Base-by-base conservation (phyloP, 2,888 invertebrate genomes). In the Arrhopalites spinosus region DNA sequence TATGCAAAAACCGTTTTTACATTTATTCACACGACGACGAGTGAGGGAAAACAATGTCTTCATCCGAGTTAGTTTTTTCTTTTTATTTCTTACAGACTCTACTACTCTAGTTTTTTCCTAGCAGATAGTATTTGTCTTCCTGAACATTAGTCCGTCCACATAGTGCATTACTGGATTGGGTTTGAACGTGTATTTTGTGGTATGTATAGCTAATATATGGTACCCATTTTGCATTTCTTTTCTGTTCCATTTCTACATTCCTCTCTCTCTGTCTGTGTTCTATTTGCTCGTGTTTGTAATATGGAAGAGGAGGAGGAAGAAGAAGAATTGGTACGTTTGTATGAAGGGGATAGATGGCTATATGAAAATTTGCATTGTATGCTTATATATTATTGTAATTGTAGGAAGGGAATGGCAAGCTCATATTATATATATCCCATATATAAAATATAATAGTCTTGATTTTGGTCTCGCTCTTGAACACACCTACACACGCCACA, bases 1-100 rank as follows among this genome's bases (percentile, higher is more conserved):
- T 81, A 82, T 82, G 81, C 82, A 82, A 79, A 82, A 81, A 36
- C 77, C 78, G 79, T 79, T 82, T 82, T 76, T 81, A 73, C 76
- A 78, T 77, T 77, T 75, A 73, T 73, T 72, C 61, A 50, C 45
- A 45, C 45, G 73, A 43, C 43, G 30, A 71, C 56, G 59, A 50
- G 30, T 2, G 45, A 50, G 69, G 29, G 47, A 47, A n/a, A 47
- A 67, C 47, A 69, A 69, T n/a, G 50, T 69, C 69, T 69, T 69
- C 50, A 69, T 69, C 69, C 69, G 25, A 27, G 50, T 50, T 27
- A 69, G 29, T 27, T 27, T 27, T 2, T 30, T 17, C 36, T 25
- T 69, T 70, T 56, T 30, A 36, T 53, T 53, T 27, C 20, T 8
- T 36, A 11, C 25, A 25, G n/a, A 25, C 47, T 68, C 36, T 45